Conservation (phyloP, 1,140 invertebrate species). For the Drosophila sp. region DNA sequence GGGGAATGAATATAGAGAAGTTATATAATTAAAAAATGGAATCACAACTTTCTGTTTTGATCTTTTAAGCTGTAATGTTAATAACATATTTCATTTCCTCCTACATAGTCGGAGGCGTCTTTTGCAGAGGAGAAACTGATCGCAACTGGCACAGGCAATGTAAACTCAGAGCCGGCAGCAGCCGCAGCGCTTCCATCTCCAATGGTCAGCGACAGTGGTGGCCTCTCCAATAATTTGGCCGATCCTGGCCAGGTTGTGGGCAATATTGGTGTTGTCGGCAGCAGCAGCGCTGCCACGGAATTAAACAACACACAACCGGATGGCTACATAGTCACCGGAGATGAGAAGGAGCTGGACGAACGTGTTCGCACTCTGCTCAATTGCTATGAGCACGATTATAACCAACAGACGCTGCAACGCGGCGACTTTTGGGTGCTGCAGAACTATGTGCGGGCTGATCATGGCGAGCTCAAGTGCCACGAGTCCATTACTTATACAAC, state of each 20-base stretch:
- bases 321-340: conserved; percentile 73
- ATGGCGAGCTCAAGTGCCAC: conserved; percentile 88
- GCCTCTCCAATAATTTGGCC: conserved; percentile 21
- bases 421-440: conserved; percentile 96
- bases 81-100: too few relatives aligned
- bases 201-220: conserved; percentile 55
- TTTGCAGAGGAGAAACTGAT: conserved; percentile 58
- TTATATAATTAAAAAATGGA: too few relatives aligned
- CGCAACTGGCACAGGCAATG: conserved; percentile 36
- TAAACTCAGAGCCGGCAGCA: conserved; percentile 44
- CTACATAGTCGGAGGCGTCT: conserved; percentile 42
- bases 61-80: too few relatives aligned
- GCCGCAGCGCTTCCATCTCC: conserved; percentile 29
- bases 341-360: conserved; percentile 81
- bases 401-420: conserved; percentile 89
- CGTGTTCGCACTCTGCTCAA: conserved; percentile 84
- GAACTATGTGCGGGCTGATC: conserved; percentile 91
- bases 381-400: conserved; percentile 88
- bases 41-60: too few relatives aligned
- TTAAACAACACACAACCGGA: conserved; percentile 73
- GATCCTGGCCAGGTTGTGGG: conserved; percentile 63
- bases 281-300: conserved; percentile 39
- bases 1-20: too few relatives aligned
- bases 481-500: conserved; percentile 96
- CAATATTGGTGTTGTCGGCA: conserved; percentile 55